A percentile compares a stretch with the other conserved stretches of the same genome.
These are phyloP conservation scores for Parnassius mnemosyne DNA, from an alignment of 2,888 invertebrate species.

Conservation along the genomic window DNA sequence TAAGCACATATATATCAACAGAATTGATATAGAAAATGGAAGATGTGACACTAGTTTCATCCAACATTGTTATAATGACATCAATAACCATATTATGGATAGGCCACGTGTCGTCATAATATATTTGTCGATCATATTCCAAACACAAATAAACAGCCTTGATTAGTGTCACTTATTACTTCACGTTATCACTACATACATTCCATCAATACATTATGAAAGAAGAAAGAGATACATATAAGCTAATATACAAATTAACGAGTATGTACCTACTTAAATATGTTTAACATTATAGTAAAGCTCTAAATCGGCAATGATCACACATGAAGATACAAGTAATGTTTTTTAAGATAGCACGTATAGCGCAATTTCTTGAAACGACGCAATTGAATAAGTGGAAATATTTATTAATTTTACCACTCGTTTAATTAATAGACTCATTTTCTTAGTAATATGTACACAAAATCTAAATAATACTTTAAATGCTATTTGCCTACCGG, in stretches of 20 bases:
- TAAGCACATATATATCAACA: too few species aligned
- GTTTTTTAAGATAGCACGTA: conserved; percentile 14
- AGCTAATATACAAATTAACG: not conserved
- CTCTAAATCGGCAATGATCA: not conserved
- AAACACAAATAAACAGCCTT: conserved; percentile 28
- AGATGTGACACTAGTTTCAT: not conserved
- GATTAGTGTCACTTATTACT: conserved; percentile 15
- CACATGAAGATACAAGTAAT: conserved; percentile 27
- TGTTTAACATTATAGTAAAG: conserved; percentile 5
- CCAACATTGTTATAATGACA: conserved; percentile 17
- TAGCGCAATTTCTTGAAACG: conserved; percentile 24
- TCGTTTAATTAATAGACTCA: conserved; percentile 43
- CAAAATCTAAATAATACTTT: conserved; percentile 38
- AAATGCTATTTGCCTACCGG: conserved; percentile 48
- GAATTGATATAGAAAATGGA: too few species aligned
- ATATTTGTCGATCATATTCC: conserved; percentile 23
- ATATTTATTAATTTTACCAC: conserved; percentile 32
- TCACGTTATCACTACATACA: conserved; percentile 15
- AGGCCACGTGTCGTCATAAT: conserved; percentile 30
- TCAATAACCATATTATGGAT: conserved; percentile 25
- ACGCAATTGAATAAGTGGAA: conserved; percentile 46
- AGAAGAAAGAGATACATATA: not conserved
- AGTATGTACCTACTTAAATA: not conserved
- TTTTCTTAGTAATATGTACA: conserved; percentile 24
- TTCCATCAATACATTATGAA: conserved; percentile 8